Evolutionary conservation across 2,888 invertebrate species (phyloP), one percentile per base, ranked within the genome.

Genomic region (Malacosoma neustria): DNA sequence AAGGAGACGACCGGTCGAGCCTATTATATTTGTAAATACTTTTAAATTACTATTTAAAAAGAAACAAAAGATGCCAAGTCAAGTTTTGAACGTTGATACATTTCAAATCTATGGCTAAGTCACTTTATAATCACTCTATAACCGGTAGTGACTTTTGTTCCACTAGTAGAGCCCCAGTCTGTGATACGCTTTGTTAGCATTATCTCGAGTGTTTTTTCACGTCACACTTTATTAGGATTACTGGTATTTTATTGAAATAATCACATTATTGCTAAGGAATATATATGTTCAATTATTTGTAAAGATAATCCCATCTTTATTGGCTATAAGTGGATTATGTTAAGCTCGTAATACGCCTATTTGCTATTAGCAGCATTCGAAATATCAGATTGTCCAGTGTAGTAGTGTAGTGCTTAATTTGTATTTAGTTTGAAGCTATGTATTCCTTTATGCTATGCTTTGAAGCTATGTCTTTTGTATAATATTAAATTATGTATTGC

Each of bases 211-310:
- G 35, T 42, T 38, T 45, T 50, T 46, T 49, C 48, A 51, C 40
- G 34, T 34, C 41, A 30, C 42, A 46, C 38, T 57, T 49, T 53
- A 55, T 51, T 42, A 40, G 48, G 48, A 53, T 58, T 49, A 56
- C 35, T 31, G 33, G 39, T 48, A 48, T 48, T 59, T 56, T 55
- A 61, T 57, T 37, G 42, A 33, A 36, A 41, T 50, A 56, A 55
- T 51, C 48, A 36, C 35, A 36, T 41, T 42, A 48, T 43, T 44
- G 41, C 35, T 36, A 30, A n/a, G 34, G 13, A 40, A 36, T 42
- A 43, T 41, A 41, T 41, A 36, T 42, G 30, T 33, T 34, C 37
- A 38, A 13, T 33, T 39, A 36, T 35, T 33, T 33, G 39, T 30
- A 13, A 9, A 35, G 32, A 30, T 36, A 34, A 32, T 31, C 22